Evolutionary conservation across 1,140 invertebrate species (phyloP), one percentile per base, ranked within the genome.

Genomic region (Drosophila punjabiensis): DNA sequence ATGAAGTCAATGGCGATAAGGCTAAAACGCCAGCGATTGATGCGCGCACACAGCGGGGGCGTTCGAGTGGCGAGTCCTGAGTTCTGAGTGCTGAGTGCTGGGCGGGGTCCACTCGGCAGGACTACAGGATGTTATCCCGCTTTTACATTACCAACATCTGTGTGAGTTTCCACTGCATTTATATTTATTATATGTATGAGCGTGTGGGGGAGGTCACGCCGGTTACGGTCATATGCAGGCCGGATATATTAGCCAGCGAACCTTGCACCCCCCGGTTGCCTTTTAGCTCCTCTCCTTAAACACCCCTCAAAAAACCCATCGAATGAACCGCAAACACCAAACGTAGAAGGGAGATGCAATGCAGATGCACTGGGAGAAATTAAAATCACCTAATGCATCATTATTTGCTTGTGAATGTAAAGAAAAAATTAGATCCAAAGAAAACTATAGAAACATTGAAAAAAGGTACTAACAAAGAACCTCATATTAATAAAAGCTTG

Each of bases 1-100:
- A 90, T 90, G 86, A 90, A 90, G 86, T 90, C 86, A 86, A 86
- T 84, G 82, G 86, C 87, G 76, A 86, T 90, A 90, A 90, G 87
- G 78, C 79, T 80, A 71, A 90, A 90, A 70, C 79, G 82, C 52
- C 63, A 67, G 60, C 86, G 82, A 82, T 86, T 90, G 85, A 89
- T 89, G 85, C 76, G 33, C 53, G 9, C 60, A 59, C 70, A 35
- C 68, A 41, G 39, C 53, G 59, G 76, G 62, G 62, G 48, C 48
- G 64, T 70, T 67, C 53, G 53, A 55, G 41, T 39, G 75, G 32
- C 11, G 52, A n/a, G 52, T 32, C 37, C 30, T 4, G 32, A 14
- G 55, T 35, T 13, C 48, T 16, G 35, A 24, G 52, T 32, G 43
- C 30, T 4, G 32, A 14, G 55, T 35, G 16, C 48, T 20, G 35